Evolutionary conservation across 2,888 invertebrate genomes (phyloP).

Genomic region (Agrilus biguttatus): DNA sequence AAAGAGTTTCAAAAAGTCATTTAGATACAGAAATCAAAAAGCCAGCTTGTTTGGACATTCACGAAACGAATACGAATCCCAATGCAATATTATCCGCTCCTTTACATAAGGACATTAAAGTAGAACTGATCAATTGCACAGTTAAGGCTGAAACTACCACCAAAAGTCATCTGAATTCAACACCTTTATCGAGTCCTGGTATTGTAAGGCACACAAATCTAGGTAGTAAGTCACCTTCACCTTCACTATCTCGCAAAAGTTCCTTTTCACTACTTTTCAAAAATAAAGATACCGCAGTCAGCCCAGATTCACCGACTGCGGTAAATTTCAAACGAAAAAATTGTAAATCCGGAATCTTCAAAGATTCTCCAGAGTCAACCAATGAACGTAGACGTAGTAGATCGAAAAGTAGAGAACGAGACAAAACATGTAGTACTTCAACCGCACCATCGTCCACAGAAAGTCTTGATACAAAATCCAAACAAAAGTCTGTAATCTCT

Average conservation of each 20-base stretch:
- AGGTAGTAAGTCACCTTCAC: conserved; percentile 46
- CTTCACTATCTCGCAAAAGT: conserved; percentile 59
- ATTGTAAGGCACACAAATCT: conserved; percentile 23
- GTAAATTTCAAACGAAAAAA: conserved; percentile 22
- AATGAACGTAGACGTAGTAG: conserved; percentile 26
- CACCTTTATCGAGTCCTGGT: conserved; percentile 35
- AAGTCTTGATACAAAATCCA: conserved; percentile 28
- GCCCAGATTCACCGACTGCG: conserved; percentile 44
- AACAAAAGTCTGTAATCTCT: conserved; percentile 50
- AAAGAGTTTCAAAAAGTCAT: conserved; percentile 20
- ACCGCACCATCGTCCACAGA: conserved; percentile 39
- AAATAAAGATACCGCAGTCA: conserved; percentile 50
- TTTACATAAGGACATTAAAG: conserved; percentile 17
- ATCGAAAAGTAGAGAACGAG: conserved; percentile 51
- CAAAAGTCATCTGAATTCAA: conserved; percentile 12
- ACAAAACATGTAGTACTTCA: conserved; percentile 27
- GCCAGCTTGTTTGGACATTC: conserved; percentile 45
- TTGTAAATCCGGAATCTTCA: conserved; percentile 25
- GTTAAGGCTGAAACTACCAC: conserved; percentile 10
- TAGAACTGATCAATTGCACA: conserved; percentile 7
- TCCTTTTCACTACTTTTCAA: conserved; percentile 71
- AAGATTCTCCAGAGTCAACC: conserved; percentile 25
- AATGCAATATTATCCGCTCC: conserved; percentile 4
- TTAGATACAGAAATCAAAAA: conserved; percentile 34
- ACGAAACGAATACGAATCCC: conserved; percentile 24